Evolutionary conservation across 2,888 invertebrate species (phyloP).

Genomic region (Hylaea fasciaria): DNA sequence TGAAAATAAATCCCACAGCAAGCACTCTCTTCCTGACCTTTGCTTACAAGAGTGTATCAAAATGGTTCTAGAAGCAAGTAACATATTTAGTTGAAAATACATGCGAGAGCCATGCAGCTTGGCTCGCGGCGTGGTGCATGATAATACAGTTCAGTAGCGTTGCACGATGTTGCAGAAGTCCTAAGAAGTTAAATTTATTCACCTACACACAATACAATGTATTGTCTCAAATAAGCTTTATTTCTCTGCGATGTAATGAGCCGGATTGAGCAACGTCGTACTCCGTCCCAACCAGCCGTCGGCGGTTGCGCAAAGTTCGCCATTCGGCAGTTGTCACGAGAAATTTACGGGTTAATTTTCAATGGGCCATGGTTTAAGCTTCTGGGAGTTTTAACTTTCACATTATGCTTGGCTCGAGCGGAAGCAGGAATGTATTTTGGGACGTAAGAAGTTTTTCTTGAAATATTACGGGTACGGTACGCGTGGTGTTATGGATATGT

Average conservation of each 20-base stretch:
- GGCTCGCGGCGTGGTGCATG: too few species aligned
- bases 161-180: too few species aligned
- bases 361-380: conserved; percentile 72
- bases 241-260: conserved; percentile 65
- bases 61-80: too few species aligned
- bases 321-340: conserved; percentile 80
- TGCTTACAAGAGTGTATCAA: too few species aligned
- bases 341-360: conserved; percentile 85
- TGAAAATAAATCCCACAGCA: too few species aligned
- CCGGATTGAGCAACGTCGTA: conserved; percentile 62
- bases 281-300: conserved; percentile 66
- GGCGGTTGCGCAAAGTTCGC: conserved; percentile 79
- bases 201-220: conserved; percentile 5
- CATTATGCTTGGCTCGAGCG: conserved; percentile 61
- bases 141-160: too few species aligned
- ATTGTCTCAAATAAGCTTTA: conserved; percentile 29
- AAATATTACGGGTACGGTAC: background rate
- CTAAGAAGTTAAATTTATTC: background rate
- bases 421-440: conserved; percentile 43
- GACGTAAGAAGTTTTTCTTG: conserved; percentile 21
- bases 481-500: too few species aligned
- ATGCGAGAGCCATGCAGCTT: too few species aligned
- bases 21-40: too few species aligned
- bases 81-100: too few species aligned
- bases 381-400: conserved; percentile 73